Evolutionary conservation across 2,888 invertebrate genomes (phyloP), one percentile per base, ranked within the genome.

Genomic region (Pristionchus arcanus): DNA sequence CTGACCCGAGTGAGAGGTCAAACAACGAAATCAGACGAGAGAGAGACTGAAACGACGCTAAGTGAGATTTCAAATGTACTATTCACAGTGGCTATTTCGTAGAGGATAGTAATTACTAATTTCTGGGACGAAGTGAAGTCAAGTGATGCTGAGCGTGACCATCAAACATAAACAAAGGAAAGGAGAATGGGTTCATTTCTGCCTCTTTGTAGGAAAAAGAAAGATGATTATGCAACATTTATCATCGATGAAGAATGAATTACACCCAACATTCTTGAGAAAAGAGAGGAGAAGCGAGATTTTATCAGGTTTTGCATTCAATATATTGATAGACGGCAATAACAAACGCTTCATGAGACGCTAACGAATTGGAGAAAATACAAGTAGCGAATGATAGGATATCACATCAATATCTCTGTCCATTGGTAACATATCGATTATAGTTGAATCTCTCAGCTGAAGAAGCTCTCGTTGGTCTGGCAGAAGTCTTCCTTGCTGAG

Each of bases 361-460:
- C 68, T 28, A 68, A 34, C 31, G 31, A 31, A 34, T 7, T 49
- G 15, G 2, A 11, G 28, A 31, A n/a, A 66, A 66, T 66, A 66
- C 66, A n/a, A 28, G 13, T 28, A 7, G 66, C 28, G 66, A 25
- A 9, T 77, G 42, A 42, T 77, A 37, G 16, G 74, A 42, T 77
- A 21, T 25, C 42, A 9, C 9, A 42, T 81, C 74, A 81, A n/a
- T 81, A 53, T 53, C 81, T 81, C 42, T 81, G 81, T 81, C n/a
- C 55, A 53, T 83, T 83, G 55, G 83, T 83, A 16, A 83, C 83
- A 59, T 85, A 85, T 85, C 84, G 84, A 59, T 85, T 85, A 15
- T 59, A 59, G 25, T 59, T 85, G 84, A 85, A 85, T 85, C 84
- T 85, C 55, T 85, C 84, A 5, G 84, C 87, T 5, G 87, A 87